These are phyloP conservation scores for Phaonia tiefii DNA, from an alignment of 2,888 invertebrate species.

Conservation along the genomic window DNA sequence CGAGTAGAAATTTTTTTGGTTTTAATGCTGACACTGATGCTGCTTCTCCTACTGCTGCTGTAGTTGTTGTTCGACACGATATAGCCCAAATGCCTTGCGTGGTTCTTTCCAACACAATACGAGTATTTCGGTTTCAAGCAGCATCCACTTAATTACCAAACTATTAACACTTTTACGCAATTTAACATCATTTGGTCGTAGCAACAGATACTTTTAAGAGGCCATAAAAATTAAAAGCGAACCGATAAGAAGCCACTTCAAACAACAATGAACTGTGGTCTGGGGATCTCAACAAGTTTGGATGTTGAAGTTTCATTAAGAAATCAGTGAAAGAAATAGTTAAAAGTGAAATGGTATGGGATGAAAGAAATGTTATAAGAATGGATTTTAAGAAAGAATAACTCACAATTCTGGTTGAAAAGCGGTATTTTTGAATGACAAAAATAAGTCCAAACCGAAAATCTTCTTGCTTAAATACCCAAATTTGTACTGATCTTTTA, in stretches of 20 bases:
- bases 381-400: background rate
- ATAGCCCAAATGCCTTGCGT: background rate
- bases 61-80: conserved; percentile 8
- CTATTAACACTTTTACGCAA: conserved; percentile 66
- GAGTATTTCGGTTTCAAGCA: conserved; percentile 52
- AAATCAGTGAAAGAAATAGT: background rate
- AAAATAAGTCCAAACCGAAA: too few relatives aligned
- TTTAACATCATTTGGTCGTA: conserved; percentile 54
- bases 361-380: background rate
- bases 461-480: too few relatives aligned
- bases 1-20: background rate
- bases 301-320: background rate
- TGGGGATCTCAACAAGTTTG: background rate
- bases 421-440: too few relatives aligned
- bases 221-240: conserved; percentile 38
- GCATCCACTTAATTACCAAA: conserved; percentile 54
- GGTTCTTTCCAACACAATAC: background rate
- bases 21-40: conserved; percentile 2
- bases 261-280: conserved; percentile 15
- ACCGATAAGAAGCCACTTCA: conserved; percentile 39
- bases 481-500: too few relatives aligned
- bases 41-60: background rate
- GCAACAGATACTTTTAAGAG: conserved; percentile 50
- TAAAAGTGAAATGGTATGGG: background rate
- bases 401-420: background rate